phyloP scores from a whole-genome alignment of 2,113 vertebrate species.

The Bubo scandiacus region DNA sequence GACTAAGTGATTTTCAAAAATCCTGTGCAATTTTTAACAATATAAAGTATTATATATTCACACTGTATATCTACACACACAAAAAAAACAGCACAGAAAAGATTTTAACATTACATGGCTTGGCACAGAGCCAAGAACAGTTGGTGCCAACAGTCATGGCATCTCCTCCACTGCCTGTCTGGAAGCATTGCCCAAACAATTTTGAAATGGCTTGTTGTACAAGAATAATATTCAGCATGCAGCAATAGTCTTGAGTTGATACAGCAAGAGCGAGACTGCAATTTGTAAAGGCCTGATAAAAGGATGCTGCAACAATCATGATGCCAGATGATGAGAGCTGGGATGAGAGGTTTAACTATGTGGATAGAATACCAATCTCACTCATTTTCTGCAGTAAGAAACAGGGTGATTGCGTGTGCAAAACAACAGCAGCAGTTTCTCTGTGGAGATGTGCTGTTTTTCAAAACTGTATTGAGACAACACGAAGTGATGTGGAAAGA shows the following conservation, averaged over 20 bases:
- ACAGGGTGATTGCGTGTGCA: not conserved
- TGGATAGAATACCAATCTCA: not conserved
- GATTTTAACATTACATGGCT: not conserved
- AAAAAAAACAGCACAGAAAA: not conserved
- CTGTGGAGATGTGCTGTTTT: not conserved
- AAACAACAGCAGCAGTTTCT: not conserved
- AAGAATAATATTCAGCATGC: not conserved
- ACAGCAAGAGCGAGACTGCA: not conserved
- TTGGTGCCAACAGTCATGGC: not conserved
- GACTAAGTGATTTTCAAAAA: not conserved
- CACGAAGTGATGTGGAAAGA: rapidly evolving
- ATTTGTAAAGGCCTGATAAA: conserved; percentile 14
- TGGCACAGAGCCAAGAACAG: not conserved
- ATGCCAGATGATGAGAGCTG: not conserved
- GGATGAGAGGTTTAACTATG: not conserved
- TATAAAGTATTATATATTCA: not conserved
- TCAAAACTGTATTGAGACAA: not conserved
- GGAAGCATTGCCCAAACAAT: not conserved
- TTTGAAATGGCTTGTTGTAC: not conserved
- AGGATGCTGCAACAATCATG: conserved; percentile 5
- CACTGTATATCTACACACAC: not conserved
- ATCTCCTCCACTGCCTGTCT: not conserved
- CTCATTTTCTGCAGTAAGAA: not conserved
- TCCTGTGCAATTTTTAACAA: not conserved
- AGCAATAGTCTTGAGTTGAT: not conserved